Conservation (phyloP, 2,797 vertebrate genomes). For the Molossus molossus region DNA sequence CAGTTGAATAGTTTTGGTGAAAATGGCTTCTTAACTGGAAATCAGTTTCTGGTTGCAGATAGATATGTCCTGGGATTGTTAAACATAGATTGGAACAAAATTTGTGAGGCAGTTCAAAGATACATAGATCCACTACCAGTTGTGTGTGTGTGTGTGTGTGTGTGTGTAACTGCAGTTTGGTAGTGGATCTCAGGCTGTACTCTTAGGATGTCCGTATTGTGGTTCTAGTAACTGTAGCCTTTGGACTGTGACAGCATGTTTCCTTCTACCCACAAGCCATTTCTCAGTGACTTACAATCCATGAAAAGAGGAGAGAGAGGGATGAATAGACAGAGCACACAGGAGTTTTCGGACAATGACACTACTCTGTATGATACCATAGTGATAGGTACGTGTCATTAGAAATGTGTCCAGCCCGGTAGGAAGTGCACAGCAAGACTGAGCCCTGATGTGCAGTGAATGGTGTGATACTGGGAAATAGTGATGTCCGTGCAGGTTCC, state of each 20-base stretch:
- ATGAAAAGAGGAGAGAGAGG: not conserved
- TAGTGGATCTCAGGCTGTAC: not conserved
- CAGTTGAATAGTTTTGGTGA: not conserved
- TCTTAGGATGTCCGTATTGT: not conserved
- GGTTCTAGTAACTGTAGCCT: not conserved
- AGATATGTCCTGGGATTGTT: not conserved
- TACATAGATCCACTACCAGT: not conserved
- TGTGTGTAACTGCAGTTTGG: not conserved
- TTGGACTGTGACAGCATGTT: not conserved
- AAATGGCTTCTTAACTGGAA: not conserved
- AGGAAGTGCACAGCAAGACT: not conserved
- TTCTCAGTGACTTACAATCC: constrained; percentile 19
- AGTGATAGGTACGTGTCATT: not conserved
- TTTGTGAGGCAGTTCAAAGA: not conserved
- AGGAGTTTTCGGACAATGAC: not conserved
- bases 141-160: not conserved
- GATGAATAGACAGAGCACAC: not conserved
- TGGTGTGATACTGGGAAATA: not conserved
- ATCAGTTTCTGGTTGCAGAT: constrained; percentile 6
- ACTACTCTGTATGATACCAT: not conserved
- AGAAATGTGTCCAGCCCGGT: not conserved
- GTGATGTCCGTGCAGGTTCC: not conserved
- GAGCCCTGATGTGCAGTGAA: not conserved
- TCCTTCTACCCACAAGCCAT: not conserved
- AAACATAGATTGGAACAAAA: not conserved